phyloP scores from a whole-genome alignment of 2,797 vertebrate species.

The Trachurus trachurus region DNA sequence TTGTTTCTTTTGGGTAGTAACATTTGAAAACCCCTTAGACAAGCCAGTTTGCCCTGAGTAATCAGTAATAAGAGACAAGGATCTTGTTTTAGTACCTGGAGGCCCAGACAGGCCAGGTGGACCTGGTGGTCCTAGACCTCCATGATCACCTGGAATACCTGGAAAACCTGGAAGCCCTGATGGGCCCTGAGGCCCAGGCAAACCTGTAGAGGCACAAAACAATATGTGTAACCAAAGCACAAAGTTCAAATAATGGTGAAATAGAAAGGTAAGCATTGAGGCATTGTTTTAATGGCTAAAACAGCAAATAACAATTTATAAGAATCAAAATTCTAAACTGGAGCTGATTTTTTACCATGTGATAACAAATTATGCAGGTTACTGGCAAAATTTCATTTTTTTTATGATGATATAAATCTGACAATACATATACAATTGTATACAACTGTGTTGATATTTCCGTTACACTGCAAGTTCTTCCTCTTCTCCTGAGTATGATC shows the following conservation, averaged over 20 bases:
- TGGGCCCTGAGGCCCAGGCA: constrained; percentile 53
- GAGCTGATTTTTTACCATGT: background rate
- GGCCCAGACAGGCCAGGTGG: constrained; percentile 58
- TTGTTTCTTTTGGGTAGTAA: too few species aligned
- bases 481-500: background rate
- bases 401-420: too few species aligned
- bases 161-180: constrained; percentile 48
- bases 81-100: constrained; percentile 55
- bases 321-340: background rate
- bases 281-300: background rate
- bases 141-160: constrained; percentile 61
- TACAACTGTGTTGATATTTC: background rate
- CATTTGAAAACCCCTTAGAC: too few species aligned
- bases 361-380: background rate
- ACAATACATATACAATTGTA: too few species aligned
- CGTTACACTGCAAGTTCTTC: too few species aligned
- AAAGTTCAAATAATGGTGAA: background rate
- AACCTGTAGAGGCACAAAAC: constrained; percentile 50
- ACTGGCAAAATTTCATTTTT: background rate
- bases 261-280: background rate
- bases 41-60: background rate
- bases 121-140: constrained; percentile 59
- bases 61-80: constrained; percentile 3
- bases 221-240: background rate
- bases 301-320: background rate